Evolutionary conservation across 2,113 vertebrate genomes (phyloP).

Genomic region (Laticauda colubrina): DNA sequence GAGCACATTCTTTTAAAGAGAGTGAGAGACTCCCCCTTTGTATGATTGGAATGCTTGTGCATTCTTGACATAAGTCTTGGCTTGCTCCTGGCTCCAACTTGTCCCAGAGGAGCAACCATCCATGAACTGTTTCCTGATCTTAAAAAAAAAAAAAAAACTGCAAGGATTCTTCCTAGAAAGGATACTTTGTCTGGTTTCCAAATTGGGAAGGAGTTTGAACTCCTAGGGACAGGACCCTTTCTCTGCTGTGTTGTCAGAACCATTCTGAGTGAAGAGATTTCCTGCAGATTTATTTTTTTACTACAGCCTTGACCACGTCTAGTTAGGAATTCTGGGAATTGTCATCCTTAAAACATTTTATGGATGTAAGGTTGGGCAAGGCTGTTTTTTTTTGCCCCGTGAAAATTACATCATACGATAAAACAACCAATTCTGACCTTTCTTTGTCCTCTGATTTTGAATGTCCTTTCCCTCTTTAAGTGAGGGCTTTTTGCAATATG

Average conservation of each 20-base stretch:
- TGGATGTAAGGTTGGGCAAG: not conserved
- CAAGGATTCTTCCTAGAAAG: fast-evolving
- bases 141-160: not conserved
- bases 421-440: not conserved
- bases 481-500: not conserved
- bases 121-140: not conserved
- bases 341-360: not conserved
- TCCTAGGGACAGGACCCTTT: not conserved
- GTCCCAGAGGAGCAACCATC: not conserved
- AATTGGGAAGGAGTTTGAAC: not conserved
- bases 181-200: not conserved
- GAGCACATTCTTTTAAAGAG: not conserved
- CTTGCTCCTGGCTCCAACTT: slow-evolving; percentile 25
- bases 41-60: slow-evolving; percentile 3
- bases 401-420: not conserved
- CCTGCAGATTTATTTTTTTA: not conserved
- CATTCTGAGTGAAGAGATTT: not conserved
- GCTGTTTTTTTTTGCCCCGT: not conserved
- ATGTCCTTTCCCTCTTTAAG: slow-evolving; percentile 6
- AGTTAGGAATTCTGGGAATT: not conserved
- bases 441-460: slow-evolving; percentile 7
- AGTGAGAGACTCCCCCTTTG: slow-evolving; percentile 12
- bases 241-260: not conserved
- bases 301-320: not conserved
- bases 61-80: slow-evolving; percentile 18